These are phyloP conservation scores for Echinops telfairi DNA, from an alignment of 2,113 vertebrate species.

Conservation along the genomic window DNA sequence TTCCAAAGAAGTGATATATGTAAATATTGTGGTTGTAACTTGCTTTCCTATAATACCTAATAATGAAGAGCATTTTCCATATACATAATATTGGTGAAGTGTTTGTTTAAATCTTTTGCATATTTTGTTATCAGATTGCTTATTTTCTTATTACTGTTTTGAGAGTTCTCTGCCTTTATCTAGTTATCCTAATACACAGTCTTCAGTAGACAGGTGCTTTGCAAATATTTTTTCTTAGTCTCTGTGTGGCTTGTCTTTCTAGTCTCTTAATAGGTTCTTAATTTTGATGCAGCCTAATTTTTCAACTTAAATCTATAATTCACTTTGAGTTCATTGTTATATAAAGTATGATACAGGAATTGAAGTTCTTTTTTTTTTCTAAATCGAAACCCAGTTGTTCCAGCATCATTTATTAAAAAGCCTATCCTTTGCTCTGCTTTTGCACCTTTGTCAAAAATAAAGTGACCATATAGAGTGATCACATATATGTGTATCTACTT, in stretches of 20 bases:
- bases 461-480: no score
- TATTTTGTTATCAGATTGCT: neutral
- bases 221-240: neutral
- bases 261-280: neutral
- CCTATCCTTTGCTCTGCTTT: no score
- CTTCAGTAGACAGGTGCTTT: neutral
- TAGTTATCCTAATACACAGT: neutral
- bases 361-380: no score
- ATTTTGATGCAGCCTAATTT: neutral
- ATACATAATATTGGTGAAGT: neutral
- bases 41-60: neutral
- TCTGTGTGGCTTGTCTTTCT: neutral
- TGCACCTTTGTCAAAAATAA: no score
- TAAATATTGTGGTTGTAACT: neutral
- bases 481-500: no score
- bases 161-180: neutral
- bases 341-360: no score
- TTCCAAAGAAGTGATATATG: neutral
- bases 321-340: neutral
- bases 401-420: no score
- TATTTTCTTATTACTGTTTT: neutral
- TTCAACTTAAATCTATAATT: neutral
- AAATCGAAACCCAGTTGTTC: no score
- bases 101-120: conserved; percentile 1
- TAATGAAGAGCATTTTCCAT: neutral